phyloP scores from a whole-genome alignment of 2,888 invertebrate genomes.

The Drosophila austrosaltans region DNA sequence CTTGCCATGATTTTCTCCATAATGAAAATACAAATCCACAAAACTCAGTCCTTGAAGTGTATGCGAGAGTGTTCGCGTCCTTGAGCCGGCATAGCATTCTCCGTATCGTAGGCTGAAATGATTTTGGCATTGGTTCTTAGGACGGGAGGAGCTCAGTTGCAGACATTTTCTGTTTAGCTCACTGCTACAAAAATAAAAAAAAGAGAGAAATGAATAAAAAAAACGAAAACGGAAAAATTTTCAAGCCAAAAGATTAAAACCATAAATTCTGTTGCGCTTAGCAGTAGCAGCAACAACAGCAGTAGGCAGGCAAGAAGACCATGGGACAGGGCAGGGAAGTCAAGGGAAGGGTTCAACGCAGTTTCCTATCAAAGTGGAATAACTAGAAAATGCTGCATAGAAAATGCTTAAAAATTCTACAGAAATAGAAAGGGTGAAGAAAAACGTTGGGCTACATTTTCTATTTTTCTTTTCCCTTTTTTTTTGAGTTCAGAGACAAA shows the following conservation, averaged over 20 bases:
- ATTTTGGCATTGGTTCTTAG: slow-evolving; percentile 44
- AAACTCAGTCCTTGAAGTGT: slow-evolving; percentile 63
- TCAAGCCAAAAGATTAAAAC: slow-evolving; percentile 75
- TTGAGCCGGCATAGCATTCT: slow-evolving; percentile 64
- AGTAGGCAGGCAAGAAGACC: slow-evolving; percentile 19
- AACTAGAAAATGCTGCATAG: slow-evolving; percentile 14
- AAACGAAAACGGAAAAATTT: slow-evolving; percentile 50
- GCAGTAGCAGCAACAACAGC: slow-evolving; percentile 8
- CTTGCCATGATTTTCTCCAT: slow-evolving; percentile 41
- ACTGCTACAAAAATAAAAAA: slow-evolving; percentile 37
- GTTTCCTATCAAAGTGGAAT: slow-evolving; percentile 22
- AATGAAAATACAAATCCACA: slow-evolving; percentile 69
- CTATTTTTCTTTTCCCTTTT: slow-evolving; percentile 6
- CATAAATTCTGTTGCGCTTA: slow-evolving; percentile 72
- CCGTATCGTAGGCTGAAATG: slow-evolving; percentile 47
- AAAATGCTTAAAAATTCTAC: slow-evolving; percentile 19
- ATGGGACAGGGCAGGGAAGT: slow-evolving; percentile 10
- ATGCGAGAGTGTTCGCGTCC: slow-evolving; percentile 57
- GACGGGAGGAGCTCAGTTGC: slow-evolving; percentile 30
- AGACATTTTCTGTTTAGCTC: slow-evolving; percentile 45
- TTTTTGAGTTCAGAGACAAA: slow-evolving; percentile 20
- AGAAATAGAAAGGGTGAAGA: not conserved
- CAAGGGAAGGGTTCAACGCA: not conserved
- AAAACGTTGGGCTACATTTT: slow-evolving; percentile 17
- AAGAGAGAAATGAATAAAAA: slow-evolving; percentile 17